Percentiles rank a stretch among this genome's conserved stretches.
These are phyloP conservation scores for Hycleus cichorii DNA, from an alignment of 1,140 invertebrate species.

Conservation along the genomic window DNA sequence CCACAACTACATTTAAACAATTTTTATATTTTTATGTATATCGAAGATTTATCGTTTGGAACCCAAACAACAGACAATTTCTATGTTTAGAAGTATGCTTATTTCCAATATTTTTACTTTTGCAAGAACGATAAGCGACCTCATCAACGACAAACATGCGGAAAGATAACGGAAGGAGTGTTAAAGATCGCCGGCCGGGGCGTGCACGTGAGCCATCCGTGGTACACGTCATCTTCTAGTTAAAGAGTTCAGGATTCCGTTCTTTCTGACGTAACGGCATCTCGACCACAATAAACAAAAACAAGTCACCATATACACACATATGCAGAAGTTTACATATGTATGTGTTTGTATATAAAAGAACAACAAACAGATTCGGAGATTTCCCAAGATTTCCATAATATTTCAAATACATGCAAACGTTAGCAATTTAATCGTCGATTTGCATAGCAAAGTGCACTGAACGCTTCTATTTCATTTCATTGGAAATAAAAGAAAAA, in stretches of 20 bases:
- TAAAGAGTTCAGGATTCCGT: conserved; percentile 7
- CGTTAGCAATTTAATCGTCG: too few relatives aligned
- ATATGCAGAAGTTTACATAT: not conserved
- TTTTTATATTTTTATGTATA: too few relatives aligned
- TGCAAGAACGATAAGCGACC: too few relatives aligned
- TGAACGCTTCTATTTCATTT: conserved; percentile 11
- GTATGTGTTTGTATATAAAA: not conserved
- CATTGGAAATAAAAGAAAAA: not conserved
- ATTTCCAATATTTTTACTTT: too few relatives aligned
- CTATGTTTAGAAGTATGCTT: not conserved
- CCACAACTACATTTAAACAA: too few relatives aligned
- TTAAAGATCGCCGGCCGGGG: conserved; percentile 12
- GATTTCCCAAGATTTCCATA: too few relatives aligned
- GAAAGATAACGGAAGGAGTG: conserved; percentile 12
- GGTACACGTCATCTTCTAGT: conserved; percentile 9
- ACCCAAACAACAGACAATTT: conserved; percentile 17
- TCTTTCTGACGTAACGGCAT: conserved; percentile 8
- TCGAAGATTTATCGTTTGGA: conserved; percentile 2
- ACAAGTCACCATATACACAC: not conserved
- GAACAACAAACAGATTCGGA: not conserved
- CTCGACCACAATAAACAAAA: conserved; percentile 8
- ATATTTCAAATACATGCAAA: too few relatives aligned
- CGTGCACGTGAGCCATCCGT: conserved; percentile 14
- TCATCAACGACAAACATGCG: too few relatives aligned
- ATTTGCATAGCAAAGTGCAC: conserved; percentile 13